A percentile compares a stretch with the other conserved stretches of the same genome.
Conservation (phyloP, 2,797 vertebrate species). For the Alca torda region DNA sequence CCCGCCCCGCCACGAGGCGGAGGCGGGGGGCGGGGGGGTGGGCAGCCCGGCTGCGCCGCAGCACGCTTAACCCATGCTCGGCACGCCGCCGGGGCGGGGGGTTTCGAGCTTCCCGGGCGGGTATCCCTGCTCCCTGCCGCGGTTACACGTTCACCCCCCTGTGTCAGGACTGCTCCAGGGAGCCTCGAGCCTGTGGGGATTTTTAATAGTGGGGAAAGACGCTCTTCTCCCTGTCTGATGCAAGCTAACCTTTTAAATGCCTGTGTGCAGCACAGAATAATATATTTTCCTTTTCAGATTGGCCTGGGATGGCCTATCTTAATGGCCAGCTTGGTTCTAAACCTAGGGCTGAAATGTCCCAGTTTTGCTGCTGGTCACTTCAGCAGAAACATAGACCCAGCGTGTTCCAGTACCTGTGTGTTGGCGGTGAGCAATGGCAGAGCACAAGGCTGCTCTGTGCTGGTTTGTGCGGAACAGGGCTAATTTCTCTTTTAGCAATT, state of each 20-base stretch:
- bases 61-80: background rate
- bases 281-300: rapidly evolving
- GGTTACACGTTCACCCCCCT: background rate
- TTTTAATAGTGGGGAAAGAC: background rate
- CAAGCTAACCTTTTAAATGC: background rate
- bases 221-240: background rate
- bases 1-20: too few relatives aligned
- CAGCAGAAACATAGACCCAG: rapidly evolving
- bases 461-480: background rate
- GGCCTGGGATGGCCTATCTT: background rate
- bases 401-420: rapidly evolving
- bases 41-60: too few relatives aligned
- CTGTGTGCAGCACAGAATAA: rapidly evolving
- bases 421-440: too few relatives aligned
- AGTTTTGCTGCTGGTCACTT: background rate
- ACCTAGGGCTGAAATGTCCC: background rate
- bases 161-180: too few relatives aligned
- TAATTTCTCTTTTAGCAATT: background rate
- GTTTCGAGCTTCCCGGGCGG: background rate
- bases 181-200: background rate
- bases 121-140: too few relatives aligned
- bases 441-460: too few relatives aligned
- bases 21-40: too few relatives aligned
- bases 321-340: background rate
- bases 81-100: background rate